Conservation (phyloP, 2,888 invertebrate genomes). For the Strigamia transsilvanica region DNA sequence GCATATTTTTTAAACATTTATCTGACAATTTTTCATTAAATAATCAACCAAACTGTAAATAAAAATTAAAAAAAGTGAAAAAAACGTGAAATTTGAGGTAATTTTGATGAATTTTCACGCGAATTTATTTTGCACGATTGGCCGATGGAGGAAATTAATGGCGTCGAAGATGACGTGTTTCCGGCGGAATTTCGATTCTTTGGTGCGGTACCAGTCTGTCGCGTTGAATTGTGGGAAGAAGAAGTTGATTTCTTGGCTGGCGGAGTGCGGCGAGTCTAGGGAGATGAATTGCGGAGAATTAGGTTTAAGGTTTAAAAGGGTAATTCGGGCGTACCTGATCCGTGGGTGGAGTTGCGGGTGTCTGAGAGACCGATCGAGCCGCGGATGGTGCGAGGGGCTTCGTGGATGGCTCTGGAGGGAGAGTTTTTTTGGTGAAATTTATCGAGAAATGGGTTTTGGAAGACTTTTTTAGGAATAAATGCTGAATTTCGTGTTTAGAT, state of each 20-base stretch:
- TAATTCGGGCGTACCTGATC: conserved; percentile 75
- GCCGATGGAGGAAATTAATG: conserved; percentile 68
- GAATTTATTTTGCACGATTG: neutral
- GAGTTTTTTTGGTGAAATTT: neutral
- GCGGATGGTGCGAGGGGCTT: conserved; percentile 79
- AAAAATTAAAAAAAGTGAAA: neutral
- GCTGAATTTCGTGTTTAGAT: no score
- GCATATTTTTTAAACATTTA: neutral
- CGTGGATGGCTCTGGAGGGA: conserved; percentile 76
- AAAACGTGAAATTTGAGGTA: neutral
- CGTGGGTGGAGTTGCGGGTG: conserved; percentile 93
- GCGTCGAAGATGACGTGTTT: conserved; percentile 68
- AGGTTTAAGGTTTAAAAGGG: neutral
- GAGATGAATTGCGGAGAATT: neutral
- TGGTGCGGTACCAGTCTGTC: conserved; percentile 70
- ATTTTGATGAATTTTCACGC: conserved; percentile 3
- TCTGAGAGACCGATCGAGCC: conserved; percentile 89
- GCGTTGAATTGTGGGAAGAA: conserved; percentile 84
- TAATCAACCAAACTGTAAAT: neutral
- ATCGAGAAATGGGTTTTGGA: neutral
- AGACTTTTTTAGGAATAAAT: no score
- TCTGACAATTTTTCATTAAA: no score
- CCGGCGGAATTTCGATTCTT: conserved; percentile 60
- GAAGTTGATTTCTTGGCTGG: conserved; percentile 78
- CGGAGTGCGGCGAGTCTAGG: conserved; percentile 78